Evolutionary conservation across 1,140 invertebrate species (phyloP), one percentile per base, ranked within the genome.

Genomic region (Elysia chlorotica): DNA sequence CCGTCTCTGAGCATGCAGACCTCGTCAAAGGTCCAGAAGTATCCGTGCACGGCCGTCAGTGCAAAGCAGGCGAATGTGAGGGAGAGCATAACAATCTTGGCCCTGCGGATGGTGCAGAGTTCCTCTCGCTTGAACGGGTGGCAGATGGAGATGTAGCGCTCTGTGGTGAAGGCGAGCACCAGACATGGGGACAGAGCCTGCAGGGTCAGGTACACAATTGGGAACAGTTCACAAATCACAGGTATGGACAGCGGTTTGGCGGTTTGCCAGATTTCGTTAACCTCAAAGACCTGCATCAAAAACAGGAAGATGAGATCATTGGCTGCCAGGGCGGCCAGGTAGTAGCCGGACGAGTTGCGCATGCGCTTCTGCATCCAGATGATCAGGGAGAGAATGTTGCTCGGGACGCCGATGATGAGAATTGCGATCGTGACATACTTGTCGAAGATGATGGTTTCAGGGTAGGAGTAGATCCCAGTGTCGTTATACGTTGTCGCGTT

Each of bases 121-220:
- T 78, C 74, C 36, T 82, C 77, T 28, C 85, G 38, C 74, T 91
- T 91, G n/a, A 98, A 89, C 0, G 96, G 96, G 87, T 97, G 95
- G 83, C 96, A 98, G 0, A 99, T 96, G 0, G 96, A 96, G 41
- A 99, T 93, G 88, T 95, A 99, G 56, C 97, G 90, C 87, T 99
- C 97, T 74, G 98, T 90, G 0, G 97, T 98, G 35, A 99, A 97
- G 1, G 94, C 95, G 10, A 88, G 76, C 33, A 87, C 86, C 2
- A 88, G 77, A 19, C 84, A 71, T 0, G 86, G 85, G 2, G 86
- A 87, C 61, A 86, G 76, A 66, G 86, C 85, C 75, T 87, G 84
- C 10, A 80, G 74, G 35, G 81, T 76, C 23, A 87, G 56, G 73
- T 79, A 86, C 1, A 86, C 35, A 3, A 85, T 61, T 0, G 82